A percentile compares a stretch with the other conserved stretches of the same genome.
phyloP scores from a whole-genome alignment of 2,888 invertebrate species.

The Leptothorax acervorum region DNA sequence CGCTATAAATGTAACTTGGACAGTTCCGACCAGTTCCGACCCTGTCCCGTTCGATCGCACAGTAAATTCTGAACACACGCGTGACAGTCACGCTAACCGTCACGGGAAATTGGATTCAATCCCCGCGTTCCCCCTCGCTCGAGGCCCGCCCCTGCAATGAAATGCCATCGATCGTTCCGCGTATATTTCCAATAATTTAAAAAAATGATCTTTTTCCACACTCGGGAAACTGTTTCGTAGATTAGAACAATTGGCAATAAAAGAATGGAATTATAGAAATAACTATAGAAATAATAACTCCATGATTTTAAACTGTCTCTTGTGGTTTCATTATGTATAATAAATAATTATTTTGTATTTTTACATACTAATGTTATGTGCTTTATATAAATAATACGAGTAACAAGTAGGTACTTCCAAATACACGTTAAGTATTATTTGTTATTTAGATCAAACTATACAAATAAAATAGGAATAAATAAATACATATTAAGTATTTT shows the following conservation, averaged over 20 bases:
- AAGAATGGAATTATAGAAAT: background rate
- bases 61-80: conserved; percentile 54
- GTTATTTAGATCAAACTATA: too few relatives aligned
- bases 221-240: background rate
- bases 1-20: conserved; percentile 56
- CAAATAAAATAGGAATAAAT: background rate
- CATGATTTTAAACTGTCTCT: background rate
- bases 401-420: background rate
- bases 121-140: background rate
- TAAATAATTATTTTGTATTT: background rate
- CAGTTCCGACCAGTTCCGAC: conserved; percentile 60
- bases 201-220: background rate
- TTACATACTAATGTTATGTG: background rate
- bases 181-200: conserved; percentile 4
- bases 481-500: background rate
- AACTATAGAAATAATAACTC: background rate
- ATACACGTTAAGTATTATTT: background rate
- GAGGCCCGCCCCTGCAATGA: background rate
- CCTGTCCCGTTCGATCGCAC: conserved; percentile 58
- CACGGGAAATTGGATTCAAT: conserved; percentile 74
- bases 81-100: conserved; percentile 61
- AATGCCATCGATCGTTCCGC: background rate
- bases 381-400: background rate
- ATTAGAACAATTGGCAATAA: background rate
- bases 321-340: background rate